Conservation (phyloP, 2,888 invertebrate genomes). For the Baronia brevicornis region DNA sequence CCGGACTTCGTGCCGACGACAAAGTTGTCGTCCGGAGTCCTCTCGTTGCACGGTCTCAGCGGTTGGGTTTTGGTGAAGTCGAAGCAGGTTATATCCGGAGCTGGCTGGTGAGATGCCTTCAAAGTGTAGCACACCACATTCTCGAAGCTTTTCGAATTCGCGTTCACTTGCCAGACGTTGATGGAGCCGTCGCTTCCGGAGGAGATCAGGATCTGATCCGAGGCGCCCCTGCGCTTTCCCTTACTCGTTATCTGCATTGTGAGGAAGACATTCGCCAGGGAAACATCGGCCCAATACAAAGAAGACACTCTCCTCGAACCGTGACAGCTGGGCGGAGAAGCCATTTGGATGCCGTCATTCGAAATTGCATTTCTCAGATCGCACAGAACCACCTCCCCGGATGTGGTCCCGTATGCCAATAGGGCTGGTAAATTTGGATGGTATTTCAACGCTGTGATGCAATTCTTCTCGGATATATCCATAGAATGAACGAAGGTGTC, state of each 20-base stretch:
- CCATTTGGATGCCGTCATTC: conserved; percentile 34
- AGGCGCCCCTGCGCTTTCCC: conserved; percentile 44
- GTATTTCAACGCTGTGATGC: conserved; percentile 47
- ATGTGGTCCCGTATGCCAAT: conserved; percentile 51
- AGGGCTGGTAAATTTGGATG: conserved; percentile 46
- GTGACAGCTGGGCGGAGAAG: conserved; percentile 47
- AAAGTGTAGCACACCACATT: conserved; percentile 41
- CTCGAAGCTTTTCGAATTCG: conserved; percentile 40
- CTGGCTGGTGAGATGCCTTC: conserved; percentile 37
- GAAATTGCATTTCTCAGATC: conserved; percentile 34
- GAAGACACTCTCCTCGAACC: conserved; percentile 42
- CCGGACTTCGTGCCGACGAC: conserved; percentile 53
- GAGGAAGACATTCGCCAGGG: conserved; percentile 40
- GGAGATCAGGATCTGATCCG: conserved; percentile 39
- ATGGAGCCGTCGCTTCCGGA: conserved; percentile 34
- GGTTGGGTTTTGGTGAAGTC: conserved; percentile 51
- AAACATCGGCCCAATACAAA: conserved; percentile 48
- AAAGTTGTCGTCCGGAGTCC: conserved; percentile 42
- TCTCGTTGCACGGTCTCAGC: conserved; percentile 39
- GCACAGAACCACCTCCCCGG: conserved; percentile 55
- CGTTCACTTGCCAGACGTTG: conserved; percentile 57
- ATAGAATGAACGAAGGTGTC: conserved; percentile 44
- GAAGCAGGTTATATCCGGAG: conserved; percentile 51
- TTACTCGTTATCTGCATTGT: conserved; percentile 45
- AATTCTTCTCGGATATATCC: conserved; percentile 54